A percentile compares a stretch with the other conserved stretches of the same genome.
phyloP scores from a whole-genome alignment of 2,113 vertebrate genomes.

The Rhinopomastus cyanomelas region DNA sequence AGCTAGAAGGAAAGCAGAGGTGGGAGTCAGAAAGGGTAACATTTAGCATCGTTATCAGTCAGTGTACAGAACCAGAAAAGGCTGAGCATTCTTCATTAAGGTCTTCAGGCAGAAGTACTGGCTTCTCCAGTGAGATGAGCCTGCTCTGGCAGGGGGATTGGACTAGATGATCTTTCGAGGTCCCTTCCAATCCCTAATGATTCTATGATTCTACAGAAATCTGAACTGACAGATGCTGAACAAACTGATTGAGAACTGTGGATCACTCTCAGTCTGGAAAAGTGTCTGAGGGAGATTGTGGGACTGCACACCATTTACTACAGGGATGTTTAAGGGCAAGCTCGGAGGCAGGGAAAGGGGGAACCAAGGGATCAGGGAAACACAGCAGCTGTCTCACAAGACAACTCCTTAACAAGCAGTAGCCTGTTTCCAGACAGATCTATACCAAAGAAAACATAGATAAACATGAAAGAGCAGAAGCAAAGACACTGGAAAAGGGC shows the following conservation, averaged over 20 bases:
- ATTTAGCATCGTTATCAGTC: neutral
- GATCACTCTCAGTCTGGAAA: neutral
- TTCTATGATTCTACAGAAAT: too few species aligned
- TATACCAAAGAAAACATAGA: neutral
- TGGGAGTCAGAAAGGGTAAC: neutral
- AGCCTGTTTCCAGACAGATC: neutral
- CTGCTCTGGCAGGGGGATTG: too few species aligned
- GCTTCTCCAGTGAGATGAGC: too few species aligned
- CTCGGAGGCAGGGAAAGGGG: neutral
- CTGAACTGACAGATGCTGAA: neutral
- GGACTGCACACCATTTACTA: neutral
- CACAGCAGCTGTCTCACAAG: neutral
- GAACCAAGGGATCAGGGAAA: neutral
- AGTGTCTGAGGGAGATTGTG: too few species aligned
- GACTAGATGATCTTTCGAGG: too few species aligned
- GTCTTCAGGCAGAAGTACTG: neutral
- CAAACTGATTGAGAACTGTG: neutral
- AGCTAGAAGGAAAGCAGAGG: constrained; percentile 56
- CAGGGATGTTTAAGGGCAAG: neutral
- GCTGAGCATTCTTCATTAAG: neutral
- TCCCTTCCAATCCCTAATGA: too few species aligned
- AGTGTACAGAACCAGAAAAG: neutral
- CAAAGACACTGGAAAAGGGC: neutral
- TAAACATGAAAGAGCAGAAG: neutral
- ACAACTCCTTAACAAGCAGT: neutral